Evolutionary conservation across 1,140 invertebrate species (phyloP), one percentile per base, ranked within the genome.

Genomic region (Papilio machaon): DNA sequence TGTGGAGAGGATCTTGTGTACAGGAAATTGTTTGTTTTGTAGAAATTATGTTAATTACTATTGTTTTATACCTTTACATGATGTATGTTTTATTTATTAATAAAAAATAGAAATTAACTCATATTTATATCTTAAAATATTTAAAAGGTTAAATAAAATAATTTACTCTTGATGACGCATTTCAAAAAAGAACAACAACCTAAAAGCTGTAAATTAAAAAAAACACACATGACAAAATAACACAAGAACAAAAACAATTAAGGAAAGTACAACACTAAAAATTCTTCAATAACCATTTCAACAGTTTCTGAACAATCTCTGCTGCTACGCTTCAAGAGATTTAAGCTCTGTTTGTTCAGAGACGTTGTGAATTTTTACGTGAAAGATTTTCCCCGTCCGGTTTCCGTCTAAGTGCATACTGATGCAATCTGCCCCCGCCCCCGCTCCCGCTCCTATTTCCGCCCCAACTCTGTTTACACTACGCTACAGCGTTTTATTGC

Each of bases 1-100:
- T 75, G 47, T 78, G 78, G 73, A 70, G 79, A 64, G 58, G 80
- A 79, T 83, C 74, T 80, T 80, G 81, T 83, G 79, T 80, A 78
- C 35, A 81, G 73, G 46, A 46, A 46, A 9, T 75, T 73, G 70
- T 43, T 73, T 73, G 30, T 73, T 30, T 30, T 30, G 23, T 30
- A 30, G 23, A 30, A 30, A 30, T 30, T 30, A 30, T 30, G 23
- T 30, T 30, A 30, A 30, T 30, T 30, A 30, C 23, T 30, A 30
- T 30, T 30, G 23, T 30, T 30, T 30, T 30, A 30, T 30, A 30
- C 23, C 23, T 30, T 30, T 30, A 30, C 23, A 30, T 30, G 23
- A 30, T 30, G 23, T 30, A 30, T 47, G 46, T 13, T 54, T 52
- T 52, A 10, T 52, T 15, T 52, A 52, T 15, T 52, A 15, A 13